Base-by-base conservation (phyloP, 1,140 invertebrate species). In the Halictus rubicundus region DNA sequence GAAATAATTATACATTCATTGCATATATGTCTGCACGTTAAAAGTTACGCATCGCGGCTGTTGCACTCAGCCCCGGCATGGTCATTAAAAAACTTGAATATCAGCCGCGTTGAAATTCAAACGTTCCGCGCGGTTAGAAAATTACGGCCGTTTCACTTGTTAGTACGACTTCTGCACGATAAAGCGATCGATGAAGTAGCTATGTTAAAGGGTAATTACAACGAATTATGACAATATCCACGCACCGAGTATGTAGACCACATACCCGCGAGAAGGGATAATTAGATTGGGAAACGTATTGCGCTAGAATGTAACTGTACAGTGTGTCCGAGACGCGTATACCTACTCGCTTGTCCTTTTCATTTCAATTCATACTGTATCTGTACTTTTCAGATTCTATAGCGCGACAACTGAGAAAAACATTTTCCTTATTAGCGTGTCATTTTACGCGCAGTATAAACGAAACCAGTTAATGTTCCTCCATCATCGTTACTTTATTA, bases 171-270 rank as follows among this genome's bases (percentile, higher is more conserved):
- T 75, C 73, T 76, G 60, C 69, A 66, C 83, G 78, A 87, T 87
- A 86, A 87, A 86, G 73, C 85, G 78, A 87, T 88, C 85, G 85
- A 85, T 86, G 78, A 78, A 87, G 81, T 76, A 87, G 83, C 79
- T 80, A 86, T 70, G 83, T 87, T 89, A 87, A 85, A 85, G 81
- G 81, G 78, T 86, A 89, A 89, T 89, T 89, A 86, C 81, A 60
- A 84, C 80, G 79, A 90, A 89, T 89, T 89, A 89, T 87, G 78
- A 88, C 78, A 65, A 84, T 86, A 84, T 83, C 73, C 78, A 66
- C 37, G 57, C 70, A 25, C 60, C 49, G 76, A 77, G 73, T 80
- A 71, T 68, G 72, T 72, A 81, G 71, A 75, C 84, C 81, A 74
- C 83, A 86, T 87, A 85, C 74, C 72, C 72, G 64, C 68, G 82